Conservation (phyloP, 2,113 vertebrate species). For the Tachysurus fulvidraco region DNA sequence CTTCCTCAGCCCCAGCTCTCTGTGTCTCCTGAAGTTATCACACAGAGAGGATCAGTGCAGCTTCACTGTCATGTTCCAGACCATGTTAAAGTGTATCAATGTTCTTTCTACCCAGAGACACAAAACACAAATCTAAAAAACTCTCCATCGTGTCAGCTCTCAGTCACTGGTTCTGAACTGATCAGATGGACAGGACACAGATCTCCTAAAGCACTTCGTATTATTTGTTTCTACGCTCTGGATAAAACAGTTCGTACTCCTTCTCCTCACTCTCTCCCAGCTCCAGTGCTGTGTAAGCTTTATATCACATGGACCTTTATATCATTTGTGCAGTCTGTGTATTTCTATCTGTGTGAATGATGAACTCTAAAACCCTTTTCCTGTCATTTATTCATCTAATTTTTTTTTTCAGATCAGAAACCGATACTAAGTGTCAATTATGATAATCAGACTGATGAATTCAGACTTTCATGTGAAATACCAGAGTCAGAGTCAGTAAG, state of each 20-base stretch:
- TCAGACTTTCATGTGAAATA: constrained; percentile 2
- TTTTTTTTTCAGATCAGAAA: constrained; percentile 15
- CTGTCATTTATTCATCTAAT: too few relatives aligned
- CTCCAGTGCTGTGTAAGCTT: not conserved
- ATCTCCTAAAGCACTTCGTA: not conserved
- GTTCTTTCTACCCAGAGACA: constrained; percentile 23
- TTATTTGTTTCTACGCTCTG: constrained; percentile 14
- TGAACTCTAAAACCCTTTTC: too few relatives aligned
- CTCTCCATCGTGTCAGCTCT: constrained; percentile 21
- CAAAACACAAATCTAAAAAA: not conserved
- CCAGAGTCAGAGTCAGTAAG: not conserved
- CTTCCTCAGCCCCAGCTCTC: not conserved
- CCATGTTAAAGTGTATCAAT: constrained; percentile 11
- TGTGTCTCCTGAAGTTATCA: not conserved
- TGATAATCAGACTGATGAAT: fast-evolving
- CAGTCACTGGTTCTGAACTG: constrained; percentile 36
- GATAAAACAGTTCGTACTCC: not conserved
- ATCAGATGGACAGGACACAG: constrained; percentile 19
- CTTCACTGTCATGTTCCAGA: constrained; percentile 25
- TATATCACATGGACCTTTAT: too few relatives aligned
- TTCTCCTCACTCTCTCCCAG: constrained; percentile 4
- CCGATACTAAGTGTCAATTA: not conserved
- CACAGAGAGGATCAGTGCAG: not conserved
- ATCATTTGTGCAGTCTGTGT: too few relatives aligned
- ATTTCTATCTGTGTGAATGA: too few relatives aligned